A percentile compares a stretch with the other conserved stretches of the same genome.
Evolutionary conservation across 2,888 invertebrate genomes (phyloP).

Genomic region (Lochmaea capreae): DNA sequence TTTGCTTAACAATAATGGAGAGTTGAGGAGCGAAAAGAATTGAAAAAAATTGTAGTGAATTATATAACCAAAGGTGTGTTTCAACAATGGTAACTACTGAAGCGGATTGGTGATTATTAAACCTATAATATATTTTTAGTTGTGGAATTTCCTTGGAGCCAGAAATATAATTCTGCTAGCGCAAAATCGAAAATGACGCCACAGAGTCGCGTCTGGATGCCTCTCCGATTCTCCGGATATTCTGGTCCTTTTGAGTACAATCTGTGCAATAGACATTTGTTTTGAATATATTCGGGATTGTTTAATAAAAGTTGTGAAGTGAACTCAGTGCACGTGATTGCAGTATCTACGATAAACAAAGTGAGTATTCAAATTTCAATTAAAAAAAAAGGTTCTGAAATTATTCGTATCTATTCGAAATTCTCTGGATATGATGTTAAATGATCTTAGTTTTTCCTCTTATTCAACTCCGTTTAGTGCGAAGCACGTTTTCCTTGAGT

Average conservation of each 20-base stretch:
- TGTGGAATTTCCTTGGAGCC: neutral
- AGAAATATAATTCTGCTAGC: constrained; percentile 24
- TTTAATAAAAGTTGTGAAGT: neutral
- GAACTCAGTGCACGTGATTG: neutral
- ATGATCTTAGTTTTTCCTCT: too few species aligned
- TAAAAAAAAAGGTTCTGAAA: too few species aligned
- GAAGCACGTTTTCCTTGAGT: too few species aligned
- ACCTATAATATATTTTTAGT: constrained; percentile 25
- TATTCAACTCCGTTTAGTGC: too few species aligned
- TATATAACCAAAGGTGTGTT: too few species aligned
- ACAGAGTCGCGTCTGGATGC: constrained; percentile 28
- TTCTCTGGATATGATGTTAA: too few species aligned
- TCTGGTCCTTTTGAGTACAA: neutral
- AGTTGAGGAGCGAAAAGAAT: too few species aligned
- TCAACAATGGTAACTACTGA: too few species aligned
- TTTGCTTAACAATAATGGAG: too few species aligned
- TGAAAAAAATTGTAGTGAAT: too few species aligned
- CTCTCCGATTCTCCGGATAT: neutral
- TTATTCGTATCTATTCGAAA: too few species aligned
- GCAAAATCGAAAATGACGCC: constrained; percentile 35
- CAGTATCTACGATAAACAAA: neutral
- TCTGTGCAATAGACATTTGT: neutral
- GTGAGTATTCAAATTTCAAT: neutral
- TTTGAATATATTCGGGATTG: neutral
- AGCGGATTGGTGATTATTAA: neutral